A percentile compares a stretch with the other conserved stretches of the same genome.
These are phyloP conservation scores for Erannis defoliaria DNA, from an alignment of 2,888 invertebrate genomes.

Conservation along the genomic window DNA sequence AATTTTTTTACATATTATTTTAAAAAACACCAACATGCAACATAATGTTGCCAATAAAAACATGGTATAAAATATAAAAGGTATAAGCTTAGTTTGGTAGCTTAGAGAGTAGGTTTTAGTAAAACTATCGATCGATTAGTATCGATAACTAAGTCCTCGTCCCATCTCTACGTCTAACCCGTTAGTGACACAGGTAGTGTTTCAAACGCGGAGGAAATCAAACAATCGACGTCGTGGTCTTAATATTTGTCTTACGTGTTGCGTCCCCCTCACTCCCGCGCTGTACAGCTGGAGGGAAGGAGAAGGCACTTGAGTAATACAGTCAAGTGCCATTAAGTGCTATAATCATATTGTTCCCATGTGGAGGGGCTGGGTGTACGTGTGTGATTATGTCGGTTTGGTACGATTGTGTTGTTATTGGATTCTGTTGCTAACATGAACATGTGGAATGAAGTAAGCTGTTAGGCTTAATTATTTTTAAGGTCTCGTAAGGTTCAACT, in stretches of 20 bases:
- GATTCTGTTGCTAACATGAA: too few relatives aligned
- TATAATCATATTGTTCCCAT: slow-evolving; percentile 8
- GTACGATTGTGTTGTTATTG: slow-evolving; percentile 1
- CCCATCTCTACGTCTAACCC: slow-evolving; percentile 54
- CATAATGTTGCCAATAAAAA: too few relatives aligned
- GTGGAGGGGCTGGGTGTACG: neutral
- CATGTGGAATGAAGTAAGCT: too few relatives aligned
- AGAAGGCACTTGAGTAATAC: slow-evolving; percentile 20
- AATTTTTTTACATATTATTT: too few relatives aligned
- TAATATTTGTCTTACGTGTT: slow-evolving; percentile 44
- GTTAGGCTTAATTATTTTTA: too few relatives aligned
- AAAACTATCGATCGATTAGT: slow-evolving; percentile 16
- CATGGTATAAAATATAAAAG: too few relatives aligned
- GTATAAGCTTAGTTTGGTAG: too few relatives aligned
- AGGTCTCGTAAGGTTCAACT: too few relatives aligned
- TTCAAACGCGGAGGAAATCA: slow-evolving; percentile 61
- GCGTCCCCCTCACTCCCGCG: slow-evolving; percentile 31
- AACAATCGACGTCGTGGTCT: slow-evolving; percentile 64
- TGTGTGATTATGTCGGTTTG: slow-evolving; percentile 11
- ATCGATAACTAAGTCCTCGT: slow-evolving; percentile 9
- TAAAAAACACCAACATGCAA: too few relatives aligned
- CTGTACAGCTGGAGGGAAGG: neutral
- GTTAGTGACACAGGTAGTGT: slow-evolving; percentile 63
- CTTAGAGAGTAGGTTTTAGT: too few relatives aligned
- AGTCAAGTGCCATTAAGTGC: slow-evolving; percentile 12